Percentiles rank a stretch among this genome's conserved stretches.
Conservation (phyloP, 1,140 invertebrate genomes). For the Formica selysi region DNA sequence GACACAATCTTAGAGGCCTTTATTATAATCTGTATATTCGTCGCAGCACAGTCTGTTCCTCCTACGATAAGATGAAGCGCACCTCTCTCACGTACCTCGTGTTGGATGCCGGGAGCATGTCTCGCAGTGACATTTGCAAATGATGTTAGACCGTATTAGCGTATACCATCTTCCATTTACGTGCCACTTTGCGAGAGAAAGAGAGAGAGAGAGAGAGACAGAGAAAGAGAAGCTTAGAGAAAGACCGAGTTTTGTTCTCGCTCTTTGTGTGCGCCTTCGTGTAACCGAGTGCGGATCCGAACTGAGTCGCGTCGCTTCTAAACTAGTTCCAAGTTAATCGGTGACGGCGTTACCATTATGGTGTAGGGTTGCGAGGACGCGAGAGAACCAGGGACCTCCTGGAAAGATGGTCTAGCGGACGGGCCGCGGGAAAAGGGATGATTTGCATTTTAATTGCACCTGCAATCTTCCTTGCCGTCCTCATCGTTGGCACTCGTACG, state of each 20-base stretch:
- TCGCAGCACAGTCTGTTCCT: neutral
- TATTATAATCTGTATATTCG: slow-evolving; percentile 44
- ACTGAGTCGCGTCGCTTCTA: slow-evolving; percentile 68
- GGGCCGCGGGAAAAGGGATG: slow-evolving; percentile 78
- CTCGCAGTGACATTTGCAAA: slow-evolving; percentile 71
- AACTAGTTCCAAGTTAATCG: slow-evolving; percentile 82
- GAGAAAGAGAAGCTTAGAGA: slow-evolving; percentile 61
- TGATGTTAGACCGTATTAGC: slow-evolving; percentile 72
- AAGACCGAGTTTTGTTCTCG: slow-evolving; percentile 54
- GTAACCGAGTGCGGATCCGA: slow-evolving; percentile 45
- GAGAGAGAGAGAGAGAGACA: slow-evolving; percentile 67
- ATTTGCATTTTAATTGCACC: slow-evolving; percentile 83
- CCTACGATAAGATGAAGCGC: slow-evolving; percentile 30
- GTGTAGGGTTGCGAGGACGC: slow-evolving; percentile 63
- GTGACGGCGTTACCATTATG: slow-evolving; percentile 73
- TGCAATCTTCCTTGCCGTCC: slow-evolving; percentile 58
- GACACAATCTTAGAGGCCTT: neutral
- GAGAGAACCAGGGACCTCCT: slow-evolving; percentile 57
- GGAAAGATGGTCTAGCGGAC: slow-evolving; percentile 50
- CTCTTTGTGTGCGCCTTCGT: slow-evolving; percentile 52
- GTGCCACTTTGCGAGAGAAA: slow-evolving; percentile 39
- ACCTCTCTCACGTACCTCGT: slow-evolving; percentile 27
- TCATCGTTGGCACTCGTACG: slow-evolving; percentile 34
- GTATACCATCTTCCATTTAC: slow-evolving; percentile 54
- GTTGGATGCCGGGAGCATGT: slow-evolving; percentile 59